Base-by-base conservation (phyloP, 2,888 invertebrate species). In the Nematopogon swammerdamellus region DNA sequence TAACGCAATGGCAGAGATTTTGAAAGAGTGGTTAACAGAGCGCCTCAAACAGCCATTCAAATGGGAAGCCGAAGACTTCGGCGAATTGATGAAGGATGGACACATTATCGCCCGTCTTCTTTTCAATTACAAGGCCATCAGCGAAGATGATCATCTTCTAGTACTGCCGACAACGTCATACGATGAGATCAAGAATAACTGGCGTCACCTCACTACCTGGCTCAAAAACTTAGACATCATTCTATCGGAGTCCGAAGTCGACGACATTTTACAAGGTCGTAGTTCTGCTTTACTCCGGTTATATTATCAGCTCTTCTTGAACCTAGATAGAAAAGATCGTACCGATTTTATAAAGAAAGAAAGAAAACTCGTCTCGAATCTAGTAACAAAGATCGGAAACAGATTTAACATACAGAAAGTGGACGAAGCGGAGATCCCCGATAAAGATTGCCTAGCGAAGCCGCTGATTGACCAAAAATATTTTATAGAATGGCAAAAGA, bases 281-380 rank as follows among this genome's bases (percentile, higher is more conserved):
- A 80, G 82, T 3, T 72, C 80, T 8, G 63, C 80, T 1, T 65
- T 84, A 5, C 64, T 85, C 3, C 73, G 82, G 25, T 58, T 87
- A 1, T 84, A 85, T 60, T 86, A 86, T 63, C 81, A 83, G 62
- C 63, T 87, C 3, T 86, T 83, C 59, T 65, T 86, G 8, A 73
- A 76, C 53, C 66, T 87, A 47, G 83, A 85, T 55, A 81, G 80
- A 59, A 82, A 77, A 60, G 82, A 83, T 57, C 72, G 79, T 45
- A 68, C 81, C 14, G 68, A 82, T 58, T 84, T 82, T 56, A 75
- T 83, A 19, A 76, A 80, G 54, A 62, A 69, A 50, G 80, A 81
- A 57, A 62, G 68, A 47, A 68, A 72, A 62, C 72, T 73, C 65
- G 69, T 67, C 2, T 75, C 79, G 14, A 58, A 46, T 17, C 60